These are phyloP conservation scores for Dipodomys merriami DNA, from an alignment of 2,113 vertebrate genomes.

Conservation along the genomic window DNA sequence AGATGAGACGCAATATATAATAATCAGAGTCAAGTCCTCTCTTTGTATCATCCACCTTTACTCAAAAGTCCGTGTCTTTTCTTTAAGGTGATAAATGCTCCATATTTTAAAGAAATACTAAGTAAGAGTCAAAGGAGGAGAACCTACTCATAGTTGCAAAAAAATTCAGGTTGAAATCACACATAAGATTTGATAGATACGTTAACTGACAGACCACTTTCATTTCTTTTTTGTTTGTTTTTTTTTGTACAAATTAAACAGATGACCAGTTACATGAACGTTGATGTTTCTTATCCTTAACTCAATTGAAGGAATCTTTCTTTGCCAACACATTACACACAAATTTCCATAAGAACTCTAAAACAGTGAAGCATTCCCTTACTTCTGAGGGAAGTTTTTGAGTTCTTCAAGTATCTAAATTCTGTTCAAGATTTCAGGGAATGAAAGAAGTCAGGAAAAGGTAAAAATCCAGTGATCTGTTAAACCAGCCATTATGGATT, in stretches of 20 bases:
- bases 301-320: neutral
- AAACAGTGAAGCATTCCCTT: neutral
- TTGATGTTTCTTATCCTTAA: neutral
- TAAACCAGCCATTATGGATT: neutral
- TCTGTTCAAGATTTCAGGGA: neutral
- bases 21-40: neutral
- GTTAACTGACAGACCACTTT: neutral
- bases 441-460: neutral
- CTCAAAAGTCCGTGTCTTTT: neutral
- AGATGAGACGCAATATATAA: constrained; percentile 37
- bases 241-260: neutral
- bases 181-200: neutral
- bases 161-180: neutral
- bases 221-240: neutral
- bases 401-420: neutral
- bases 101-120: neutral
- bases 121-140: neutral
- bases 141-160: neutral
- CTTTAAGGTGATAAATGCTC: neutral
- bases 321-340: neutral
- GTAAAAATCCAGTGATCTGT: neutral
- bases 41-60: neutral
- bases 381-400: neutral
- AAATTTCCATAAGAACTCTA: neutral
- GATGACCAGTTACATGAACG: neutral